Evolutionary conservation across 2,797 vertebrate species (phyloP).

Genomic region (Anableps anableps): DNA sequence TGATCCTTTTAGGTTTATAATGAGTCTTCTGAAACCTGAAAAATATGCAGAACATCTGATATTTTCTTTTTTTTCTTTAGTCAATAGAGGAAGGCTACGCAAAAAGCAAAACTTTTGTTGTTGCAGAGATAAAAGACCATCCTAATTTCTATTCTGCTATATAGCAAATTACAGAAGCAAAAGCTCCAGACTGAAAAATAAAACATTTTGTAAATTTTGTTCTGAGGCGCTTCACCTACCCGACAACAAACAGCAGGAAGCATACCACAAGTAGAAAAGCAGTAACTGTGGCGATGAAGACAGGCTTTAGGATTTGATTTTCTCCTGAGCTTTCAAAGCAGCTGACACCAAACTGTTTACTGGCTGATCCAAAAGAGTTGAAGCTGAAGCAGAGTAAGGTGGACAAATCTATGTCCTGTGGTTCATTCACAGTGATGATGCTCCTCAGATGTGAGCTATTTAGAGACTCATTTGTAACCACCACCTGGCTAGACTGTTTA

Average conservation of each 20-base stretch:
- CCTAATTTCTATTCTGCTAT: background rate
- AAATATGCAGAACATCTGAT: background rate
- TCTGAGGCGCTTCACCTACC: slow-evolving; percentile 23
- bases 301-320: background rate
- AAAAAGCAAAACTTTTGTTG: background rate
- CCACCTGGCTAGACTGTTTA: background rate
- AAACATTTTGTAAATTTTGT: no score
- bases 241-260: slow-evolving; percentile 33
- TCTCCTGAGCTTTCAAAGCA: background rate
- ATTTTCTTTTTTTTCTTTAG: background rate
- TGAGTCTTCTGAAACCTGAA: slow-evolving; percentile 19
- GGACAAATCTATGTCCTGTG: background rate
- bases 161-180: background rate
- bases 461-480: slow-evolving; percentile 3
- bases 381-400: slow-evolving; percentile 42
- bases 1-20: background rate
- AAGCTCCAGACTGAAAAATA: background rate
- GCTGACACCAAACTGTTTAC: slow-evolving; percentile 10
- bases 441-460: slow-evolving; percentile 30
- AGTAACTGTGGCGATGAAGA: slow-evolving; percentile 4
- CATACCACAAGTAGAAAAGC: slow-evolving; percentile 19
- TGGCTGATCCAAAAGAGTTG: slow-evolving; percentile 42
- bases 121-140: background rate
- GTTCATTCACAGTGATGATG: slow-evolving; percentile 25
- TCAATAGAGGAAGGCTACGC: background rate